These are phyloP conservation scores for Prochilodus magdalenae DNA, from an alignment of 2,113 vertebrate genomes.

Conservation along the genomic window DNA sequence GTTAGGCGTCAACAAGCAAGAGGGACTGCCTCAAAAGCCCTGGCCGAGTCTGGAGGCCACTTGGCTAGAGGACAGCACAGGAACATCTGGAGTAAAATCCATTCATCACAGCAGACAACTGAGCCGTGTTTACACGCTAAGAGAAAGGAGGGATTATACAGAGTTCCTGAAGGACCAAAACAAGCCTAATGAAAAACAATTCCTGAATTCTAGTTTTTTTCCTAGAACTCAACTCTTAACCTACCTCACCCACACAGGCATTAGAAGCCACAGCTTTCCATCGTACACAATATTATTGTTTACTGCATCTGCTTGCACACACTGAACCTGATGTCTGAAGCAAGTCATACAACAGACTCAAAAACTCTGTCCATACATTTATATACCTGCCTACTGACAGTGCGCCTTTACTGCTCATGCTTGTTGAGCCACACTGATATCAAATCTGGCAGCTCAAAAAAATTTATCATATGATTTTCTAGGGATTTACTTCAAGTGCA, in stretches of 20 bases:
- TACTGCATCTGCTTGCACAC: neutral
- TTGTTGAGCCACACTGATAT: neutral
- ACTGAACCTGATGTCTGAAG: neutral
- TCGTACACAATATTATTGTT: neutral
- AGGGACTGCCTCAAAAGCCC: constrained; percentile 21
- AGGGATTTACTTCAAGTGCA: neutral
- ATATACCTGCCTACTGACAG: neutral
- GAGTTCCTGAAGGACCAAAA: constrained; percentile 34
- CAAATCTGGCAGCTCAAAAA: constrained; percentile 10
- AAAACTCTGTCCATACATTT: constrained; percentile 25
- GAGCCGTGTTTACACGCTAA: constrained; percentile 27
- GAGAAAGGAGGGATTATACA: constrained; percentile 22
- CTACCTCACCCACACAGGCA: neutral
- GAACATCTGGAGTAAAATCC: constrained; percentile 45
- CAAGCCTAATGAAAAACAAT: constrained; percentile 24
- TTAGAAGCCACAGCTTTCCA: neutral
- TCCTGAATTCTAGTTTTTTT: neutral
- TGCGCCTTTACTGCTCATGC: neutral
- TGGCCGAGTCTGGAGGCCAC: constrained; percentile 20
- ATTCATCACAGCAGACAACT: constrained; percentile 27
- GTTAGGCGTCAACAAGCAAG: constrained; percentile 39
- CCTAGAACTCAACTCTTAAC: neutral
- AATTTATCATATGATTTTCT: constrained; percentile 4
- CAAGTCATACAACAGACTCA: constrained; percentile 24
- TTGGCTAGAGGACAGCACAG: constrained; percentile 1